A percentile compares a stretch with the other conserved stretches of the same genome.
Evolutionary conservation across 1,140 invertebrate genomes (phyloP).

Genomic region (Pogonognathellus flavescens): DNA sequence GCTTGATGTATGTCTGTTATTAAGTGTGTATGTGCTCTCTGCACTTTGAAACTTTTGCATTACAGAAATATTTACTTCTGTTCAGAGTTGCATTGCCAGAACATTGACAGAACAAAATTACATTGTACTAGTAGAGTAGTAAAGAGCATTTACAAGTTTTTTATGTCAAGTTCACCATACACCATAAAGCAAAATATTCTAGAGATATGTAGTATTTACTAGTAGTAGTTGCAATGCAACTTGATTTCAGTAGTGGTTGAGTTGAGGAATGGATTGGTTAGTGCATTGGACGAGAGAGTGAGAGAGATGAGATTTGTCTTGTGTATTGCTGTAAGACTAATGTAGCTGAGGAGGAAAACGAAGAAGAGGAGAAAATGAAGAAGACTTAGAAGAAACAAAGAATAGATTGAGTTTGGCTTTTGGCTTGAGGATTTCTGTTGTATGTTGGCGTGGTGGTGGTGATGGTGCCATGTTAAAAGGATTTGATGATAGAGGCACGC

Average conservation of each 20-base stretch:
- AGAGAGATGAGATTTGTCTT: not conserved
- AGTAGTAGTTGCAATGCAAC: not conserved
- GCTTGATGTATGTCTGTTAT: not conserved
- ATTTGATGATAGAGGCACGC: conserved; percentile 60
- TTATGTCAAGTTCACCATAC: not conserved
- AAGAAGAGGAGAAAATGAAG: conserved; percentile 20
- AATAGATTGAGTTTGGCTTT: conserved; percentile 7
- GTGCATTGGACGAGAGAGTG: not conserved
- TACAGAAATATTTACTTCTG: not conserved
- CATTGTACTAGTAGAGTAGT: not conserved
- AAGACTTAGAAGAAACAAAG: conserved; percentile 35
- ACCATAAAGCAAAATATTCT: not conserved
- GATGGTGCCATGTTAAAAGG: conserved; percentile 52
- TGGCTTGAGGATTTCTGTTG: conserved; percentile 21
- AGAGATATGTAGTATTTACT: not conserved
- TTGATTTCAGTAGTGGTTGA: not conserved
- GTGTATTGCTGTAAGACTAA: not conserved
- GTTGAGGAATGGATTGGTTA: not conserved
- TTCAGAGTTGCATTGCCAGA: not conserved
- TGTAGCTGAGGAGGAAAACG: not conserved
- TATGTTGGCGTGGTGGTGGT: conserved; percentile 50
- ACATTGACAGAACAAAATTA: not conserved
- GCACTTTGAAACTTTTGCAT: conserved; percentile 11
- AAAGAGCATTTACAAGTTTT: not conserved
- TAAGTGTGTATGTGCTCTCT: conserved; percentile 1